Evolutionary conservation across 2,888 invertebrate genomes (phyloP), one percentile per base, ranked within the genome.

Genomic region (Pristionchus japonicus): DNA sequence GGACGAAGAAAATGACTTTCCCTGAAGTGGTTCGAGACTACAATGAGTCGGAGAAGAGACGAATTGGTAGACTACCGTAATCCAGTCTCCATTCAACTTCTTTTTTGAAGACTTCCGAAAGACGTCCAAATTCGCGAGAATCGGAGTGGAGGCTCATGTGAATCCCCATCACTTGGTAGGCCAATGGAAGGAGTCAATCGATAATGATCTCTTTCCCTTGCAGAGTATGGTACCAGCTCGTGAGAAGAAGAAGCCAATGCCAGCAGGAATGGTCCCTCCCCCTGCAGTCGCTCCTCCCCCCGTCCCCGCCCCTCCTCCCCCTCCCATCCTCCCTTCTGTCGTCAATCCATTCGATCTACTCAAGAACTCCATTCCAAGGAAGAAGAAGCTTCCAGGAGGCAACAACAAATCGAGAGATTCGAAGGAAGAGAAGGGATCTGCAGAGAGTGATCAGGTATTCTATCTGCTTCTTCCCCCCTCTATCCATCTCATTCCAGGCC

Each of bases 71-170:
- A n/a, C 4, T 47, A 43, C 1, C 27, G 27, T 67, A 67, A 34
- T 67, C 31, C 34, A 1, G 43, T 77, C 4, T 9, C 23, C 23
- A 9, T 6, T 20, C n/a, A 57, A 23, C 23, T 57, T 23, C 57
- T 43, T n/a, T 20, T n/a, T 77, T 43, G 27, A 34, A 77, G 77
- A 77, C 43, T 77, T 77, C 77, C 77, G 77, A 23, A 77, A 43
- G 77, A 77, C 43, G 43, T 77, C 77, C 17, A 77, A 77, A 40
- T 77, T 77, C 34, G 77, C 77, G 11, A 40, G 43, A 27, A 77
- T 77, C 43, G 77, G 77, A n/a, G 77, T 77, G 43, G 77, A 77
- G n/a, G 77, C 77, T n/a, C 40, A 77, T 27, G 77, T 77, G n/a
- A 77, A 77, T 77, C 77, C 77, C 23, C 77, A 77, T 27, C 77